These are phyloP conservation scores for Dynastes tityus DNA, from an alignment of 2,888 invertebrate species.

Conservation along the genomic window DNA sequence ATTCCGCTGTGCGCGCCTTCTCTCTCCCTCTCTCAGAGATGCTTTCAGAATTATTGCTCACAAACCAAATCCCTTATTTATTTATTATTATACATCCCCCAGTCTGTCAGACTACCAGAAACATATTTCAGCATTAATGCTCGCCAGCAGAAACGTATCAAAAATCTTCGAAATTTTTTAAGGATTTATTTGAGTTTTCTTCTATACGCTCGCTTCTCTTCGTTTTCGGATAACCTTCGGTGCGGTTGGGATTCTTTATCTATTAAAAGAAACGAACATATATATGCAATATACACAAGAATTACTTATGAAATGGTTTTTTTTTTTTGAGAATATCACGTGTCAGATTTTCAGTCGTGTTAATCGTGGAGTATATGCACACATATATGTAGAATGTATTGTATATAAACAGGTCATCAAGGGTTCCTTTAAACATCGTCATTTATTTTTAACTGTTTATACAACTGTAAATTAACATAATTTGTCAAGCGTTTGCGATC, in stretches of 20 bases:
- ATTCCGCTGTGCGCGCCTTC: slow-evolving; percentile 34
- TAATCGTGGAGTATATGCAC: slow-evolving; percentile 27
- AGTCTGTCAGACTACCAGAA: slow-evolving; percentile 48
- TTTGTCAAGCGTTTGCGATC: slow-evolving; percentile 46
- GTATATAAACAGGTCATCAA: slow-evolving; percentile 46
- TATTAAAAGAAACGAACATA: slow-evolving; percentile 15
- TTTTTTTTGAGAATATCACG: slow-evolving; percentile 19
- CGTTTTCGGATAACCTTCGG: slow-evolving; percentile 11
- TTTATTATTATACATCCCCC: slow-evolving; percentile 52
- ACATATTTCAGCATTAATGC: slow-evolving; percentile 53
- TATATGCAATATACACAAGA: neutral
- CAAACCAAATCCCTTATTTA: slow-evolving; percentile 54
- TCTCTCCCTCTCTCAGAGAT: slow-evolving; percentile 41
- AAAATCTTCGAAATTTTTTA: slow-evolving; percentile 48
- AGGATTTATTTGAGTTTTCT: slow-evolving; percentile 37
- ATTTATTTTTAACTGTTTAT: slow-evolving; percentile 48
- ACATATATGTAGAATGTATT: slow-evolving; percentile 25
- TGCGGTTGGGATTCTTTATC: slow-evolving; percentile 2
- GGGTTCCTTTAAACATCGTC: slow-evolving; percentile 46
- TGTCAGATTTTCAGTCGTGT: slow-evolving; percentile 31
- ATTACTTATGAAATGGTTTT: neutral
- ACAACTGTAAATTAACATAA: slow-evolving; percentile 47
- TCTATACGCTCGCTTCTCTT: slow-evolving; percentile 25
- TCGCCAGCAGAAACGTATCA: slow-evolving; percentile 48
- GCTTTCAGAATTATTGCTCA: slow-evolving; percentile 53